These are phyloP conservation scores for Sarcophaga bullata DNA, from an alignment of 1,140 invertebrate species.

Conservation along the genomic window DNA sequence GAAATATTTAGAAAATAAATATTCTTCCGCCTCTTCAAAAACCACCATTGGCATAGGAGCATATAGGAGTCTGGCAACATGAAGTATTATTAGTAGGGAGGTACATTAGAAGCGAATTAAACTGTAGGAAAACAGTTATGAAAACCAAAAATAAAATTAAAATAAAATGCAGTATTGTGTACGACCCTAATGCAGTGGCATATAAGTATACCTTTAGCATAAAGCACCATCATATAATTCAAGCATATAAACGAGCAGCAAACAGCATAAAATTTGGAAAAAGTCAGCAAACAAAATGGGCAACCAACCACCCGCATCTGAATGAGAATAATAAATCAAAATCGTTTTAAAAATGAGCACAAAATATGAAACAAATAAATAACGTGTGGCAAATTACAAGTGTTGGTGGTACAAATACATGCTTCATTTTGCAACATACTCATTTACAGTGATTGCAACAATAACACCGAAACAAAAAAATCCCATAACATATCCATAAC, in stretches of 20 bases:
- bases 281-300: not conserved
- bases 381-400: constrained; percentile 24
- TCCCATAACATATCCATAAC: not conserved
- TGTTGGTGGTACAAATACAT: constrained; percentile 5
- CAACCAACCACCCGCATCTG: constrained; percentile 9
- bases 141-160: no score
- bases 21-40: constrained; percentile 3
- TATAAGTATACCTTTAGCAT: no score
- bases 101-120: no score
- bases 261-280: not conserved
- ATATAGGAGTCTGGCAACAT: not conserved
- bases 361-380: constrained; percentile 25
- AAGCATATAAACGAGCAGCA: not conserved
- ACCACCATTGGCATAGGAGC: not conserved
- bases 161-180: no score
- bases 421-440: no score
- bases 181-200: no score
- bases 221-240: no score
- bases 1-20: not conserved
- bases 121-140: no score
- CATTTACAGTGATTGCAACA: not conserved
- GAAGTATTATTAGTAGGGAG: not conserved
- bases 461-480: not conserved
- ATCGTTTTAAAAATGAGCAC: constrained; percentile 17
- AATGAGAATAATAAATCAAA: constrained; percentile 19